Conservation (phyloP, 2,113 vertebrate genomes). For the Pedionomus torquatus region DNA sequence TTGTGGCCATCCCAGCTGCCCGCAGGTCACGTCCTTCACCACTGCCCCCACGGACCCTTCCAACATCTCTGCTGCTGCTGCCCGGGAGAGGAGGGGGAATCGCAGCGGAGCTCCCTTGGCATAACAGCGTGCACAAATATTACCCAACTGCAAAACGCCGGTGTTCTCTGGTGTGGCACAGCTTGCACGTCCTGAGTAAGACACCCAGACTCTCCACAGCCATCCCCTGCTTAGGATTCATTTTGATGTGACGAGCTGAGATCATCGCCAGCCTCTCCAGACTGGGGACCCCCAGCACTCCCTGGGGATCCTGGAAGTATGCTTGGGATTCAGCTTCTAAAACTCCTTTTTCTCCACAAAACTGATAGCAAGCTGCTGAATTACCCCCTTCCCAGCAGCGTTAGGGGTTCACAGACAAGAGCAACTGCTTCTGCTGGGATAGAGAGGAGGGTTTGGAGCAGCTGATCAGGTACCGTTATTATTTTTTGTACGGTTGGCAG, state of each 20-base stretch:
- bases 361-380: neutral
- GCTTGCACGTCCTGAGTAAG: neutral
- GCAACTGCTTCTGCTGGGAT: neutral
- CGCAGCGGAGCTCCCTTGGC: no score
- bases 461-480: constrained; percentile 1
- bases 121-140: no score
- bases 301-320: neutral
- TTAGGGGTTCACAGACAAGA: neutral
- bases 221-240: accelerated
- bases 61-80: neutral
- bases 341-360: neutral
- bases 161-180: accelerated
- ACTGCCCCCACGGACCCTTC: accelerated
- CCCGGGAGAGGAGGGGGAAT: neutral
- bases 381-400: accelerated
- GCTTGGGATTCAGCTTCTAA: neutral
- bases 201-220: neutral
- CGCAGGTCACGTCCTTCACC: neutral
- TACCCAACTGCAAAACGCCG: accelerated
- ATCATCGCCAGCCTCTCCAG: neutral
- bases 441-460: neutral
- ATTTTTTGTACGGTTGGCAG: constrained; percentile 34
- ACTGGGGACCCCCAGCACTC: neutral
- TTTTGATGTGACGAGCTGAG: accelerated
- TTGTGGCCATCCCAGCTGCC: neutral